Base-by-base conservation (phyloP, 2,113 vertebrate genomes). In the Melanerpes formicivorus region DNA sequence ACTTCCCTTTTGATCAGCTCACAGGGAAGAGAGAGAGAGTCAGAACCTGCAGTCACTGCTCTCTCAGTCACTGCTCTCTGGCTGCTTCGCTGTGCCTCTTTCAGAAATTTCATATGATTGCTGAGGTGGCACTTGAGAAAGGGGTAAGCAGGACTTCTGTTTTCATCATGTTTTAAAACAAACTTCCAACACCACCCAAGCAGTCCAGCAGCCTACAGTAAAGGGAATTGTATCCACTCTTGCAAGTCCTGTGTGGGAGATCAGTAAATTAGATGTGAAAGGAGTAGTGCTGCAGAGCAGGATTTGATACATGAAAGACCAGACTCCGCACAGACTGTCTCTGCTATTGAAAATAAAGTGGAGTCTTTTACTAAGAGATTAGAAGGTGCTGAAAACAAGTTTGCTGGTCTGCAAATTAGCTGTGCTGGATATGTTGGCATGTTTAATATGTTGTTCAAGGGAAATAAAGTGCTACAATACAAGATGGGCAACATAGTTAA, bases 401-500 rank as follows among this genome's bases (percentile, higher is more conserved):
- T 93, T 91, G 77, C 73, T 90, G 63, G 66, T 70, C 95, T 91
- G 87, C 82, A 95, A 90, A 96, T 95, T 91, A 95, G 90, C 95
- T 96, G 94, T 56, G 76, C 66, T 93, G 80, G 94, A 93, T 91
- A 96, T 90, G 76, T 63, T 95, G 95, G 80, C 88, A 91, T 88
- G 82, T 91, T 93, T 96, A 93, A 95, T 82, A 93, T 23, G 90
- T 27, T 91, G 82, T 79, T 96, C 50, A 86, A 93, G 70, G 94
- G 96, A 96, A 96, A 96, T 93, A 96, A 93, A 76, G 93, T 93
- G 96, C 83, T 95, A 90, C 82, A 87, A 93, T 91, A 92, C 72
- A 79, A 93, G 95, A 95, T 23, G 91, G 93, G 88, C 90, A 90
- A 93, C 58, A 55, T 21, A 96, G 94, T 95, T 96, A 91, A 84